Percentiles rank a stretch among this genome's conserved stretches.
Evolutionary conservation across 2,113 vertebrate genomes (phyloP).

Genomic region (Oreocharis arfaki): DNA sequence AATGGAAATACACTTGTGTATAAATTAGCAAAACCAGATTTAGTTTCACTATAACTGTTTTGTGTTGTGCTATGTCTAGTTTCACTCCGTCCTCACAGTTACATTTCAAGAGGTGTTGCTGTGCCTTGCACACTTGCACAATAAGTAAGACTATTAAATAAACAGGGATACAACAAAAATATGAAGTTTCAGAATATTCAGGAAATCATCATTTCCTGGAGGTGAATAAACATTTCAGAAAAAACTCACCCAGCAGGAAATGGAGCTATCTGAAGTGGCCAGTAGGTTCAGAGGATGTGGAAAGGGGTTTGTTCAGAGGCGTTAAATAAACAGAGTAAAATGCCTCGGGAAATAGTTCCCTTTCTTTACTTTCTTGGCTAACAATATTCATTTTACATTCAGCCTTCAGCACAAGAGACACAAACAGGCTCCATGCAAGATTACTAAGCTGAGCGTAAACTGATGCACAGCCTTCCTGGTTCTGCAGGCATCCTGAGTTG

Average conservation of each 20-base stretch:
- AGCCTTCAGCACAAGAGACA: conserved; percentile 5
- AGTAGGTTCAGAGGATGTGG: conserved; percentile 47
- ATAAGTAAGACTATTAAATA: conserved; percentile 4
- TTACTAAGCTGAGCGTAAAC: not conserved
- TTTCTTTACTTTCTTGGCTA: conserved; percentile 59
- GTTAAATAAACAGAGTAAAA: conserved; percentile 51
- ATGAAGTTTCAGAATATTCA: conserved; percentile 56
- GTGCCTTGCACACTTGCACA: not conserved
- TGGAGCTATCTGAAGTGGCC: conserved; percentile 60
- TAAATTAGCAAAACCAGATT: conserved; percentile 20
- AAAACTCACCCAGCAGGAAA: conserved; percentile 58
- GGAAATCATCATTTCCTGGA: conserved; percentile 61
- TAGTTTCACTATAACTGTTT: not conserved
- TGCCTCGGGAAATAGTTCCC: conserved; percentile 35
- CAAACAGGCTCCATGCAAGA: conserved; percentile 23
- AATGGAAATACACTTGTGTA: conserved; percentile 26
- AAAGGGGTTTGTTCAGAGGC: conserved; percentile 49
- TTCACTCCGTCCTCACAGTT: not conserved
- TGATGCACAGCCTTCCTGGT: not conserved
- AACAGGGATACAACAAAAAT: conserved; percentile 36
- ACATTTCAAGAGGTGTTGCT: not conserved
- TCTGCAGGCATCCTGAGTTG: not conserved
- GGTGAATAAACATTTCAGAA: conserved; percentile 49
- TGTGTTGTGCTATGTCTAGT: not conserved
- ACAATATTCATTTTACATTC: conserved; percentile 43